These are phyloP conservation scores for Pseudochirops corinnae DNA, from an alignment of 2,797 vertebrate species.

Conservation along the genomic window DNA sequence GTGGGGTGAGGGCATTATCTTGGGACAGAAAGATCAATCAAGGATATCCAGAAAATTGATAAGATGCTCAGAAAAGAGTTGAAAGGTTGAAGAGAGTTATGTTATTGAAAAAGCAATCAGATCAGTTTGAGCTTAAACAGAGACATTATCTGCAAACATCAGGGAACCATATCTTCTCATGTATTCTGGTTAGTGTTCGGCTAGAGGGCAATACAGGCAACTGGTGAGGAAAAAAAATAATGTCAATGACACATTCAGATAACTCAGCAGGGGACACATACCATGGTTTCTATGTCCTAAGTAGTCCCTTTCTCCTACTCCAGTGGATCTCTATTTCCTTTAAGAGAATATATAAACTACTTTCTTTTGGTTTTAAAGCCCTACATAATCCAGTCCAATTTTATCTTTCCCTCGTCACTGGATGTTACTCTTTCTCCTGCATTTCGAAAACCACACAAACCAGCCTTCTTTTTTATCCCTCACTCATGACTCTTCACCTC, in stretches of 20 bases:
- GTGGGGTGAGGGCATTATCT: not conserved
- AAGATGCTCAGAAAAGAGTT: not conserved
- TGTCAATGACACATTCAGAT: not conserved
- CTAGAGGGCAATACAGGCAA: not conserved
- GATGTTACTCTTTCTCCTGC: not conserved
- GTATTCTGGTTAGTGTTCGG: not conserved
- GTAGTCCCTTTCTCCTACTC: not conserved
- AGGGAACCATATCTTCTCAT: not conserved
- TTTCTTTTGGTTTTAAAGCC: not conserved
- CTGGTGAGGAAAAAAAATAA: not conserved
- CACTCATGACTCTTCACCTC: not conserved
- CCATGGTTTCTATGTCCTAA: not conserved
- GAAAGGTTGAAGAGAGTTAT: not conserved
- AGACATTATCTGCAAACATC: not conserved
- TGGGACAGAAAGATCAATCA: not conserved
- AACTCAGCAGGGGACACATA: not conserved
- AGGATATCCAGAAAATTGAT: not conserved
- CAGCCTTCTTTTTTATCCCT: not conserved
- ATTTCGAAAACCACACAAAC: not conserved
- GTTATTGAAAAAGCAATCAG: constrained; percentile 31
- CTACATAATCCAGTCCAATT: not conserved
- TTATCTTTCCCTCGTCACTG: not conserved
- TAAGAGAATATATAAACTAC: not conserved
- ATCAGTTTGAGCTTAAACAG: not conserved
- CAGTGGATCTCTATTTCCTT: not conserved